phyloP scores from a whole-genome alignment of 2,797 vertebrate species.

The Cyprinodon diabolis region DNA sequence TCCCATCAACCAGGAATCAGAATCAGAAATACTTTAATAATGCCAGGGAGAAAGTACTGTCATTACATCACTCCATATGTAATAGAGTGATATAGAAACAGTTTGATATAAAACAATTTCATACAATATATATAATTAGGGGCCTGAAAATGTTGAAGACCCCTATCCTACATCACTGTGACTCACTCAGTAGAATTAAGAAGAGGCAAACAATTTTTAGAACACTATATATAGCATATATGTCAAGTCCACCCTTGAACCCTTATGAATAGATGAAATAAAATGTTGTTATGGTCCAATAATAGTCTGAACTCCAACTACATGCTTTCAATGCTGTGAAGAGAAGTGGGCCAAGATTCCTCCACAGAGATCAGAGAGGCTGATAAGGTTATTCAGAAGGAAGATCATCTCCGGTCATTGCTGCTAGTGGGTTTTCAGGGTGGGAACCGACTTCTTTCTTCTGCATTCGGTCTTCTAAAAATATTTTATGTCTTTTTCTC shows the following conservation, averaged over 20 bases:
- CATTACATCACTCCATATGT: too few relatives aligned
- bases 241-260: neutral
- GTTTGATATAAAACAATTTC: too few relatives aligned
- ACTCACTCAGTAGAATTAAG: neutral
- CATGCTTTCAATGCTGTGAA: neutral
- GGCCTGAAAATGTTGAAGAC: too few relatives aligned
- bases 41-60: too few relatives aligned
- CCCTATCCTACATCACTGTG: too few relatives aligned
- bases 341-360: neutral
- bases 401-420: neutral
- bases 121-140: too few relatives aligned
- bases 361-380: neutral
- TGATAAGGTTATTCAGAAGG: constrained; percentile 3
- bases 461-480: neutral
- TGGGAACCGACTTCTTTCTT: neutral
- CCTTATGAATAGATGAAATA: neutral
- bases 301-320: neutral
- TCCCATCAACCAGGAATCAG: too few relatives aligned
- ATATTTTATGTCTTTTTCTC: neutral
- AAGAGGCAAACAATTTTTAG: neutral
- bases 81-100: too few relatives aligned
- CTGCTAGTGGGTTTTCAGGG: neutral
- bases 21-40: too few relatives aligned
- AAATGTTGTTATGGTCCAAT: neutral
- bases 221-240: neutral